A percentile compares a stretch with the other conserved stretches of the same genome.
Evolutionary conservation across 2,797 vertebrate genomes (phyloP).

Genomic region (Benthosema pterotum): DNA sequence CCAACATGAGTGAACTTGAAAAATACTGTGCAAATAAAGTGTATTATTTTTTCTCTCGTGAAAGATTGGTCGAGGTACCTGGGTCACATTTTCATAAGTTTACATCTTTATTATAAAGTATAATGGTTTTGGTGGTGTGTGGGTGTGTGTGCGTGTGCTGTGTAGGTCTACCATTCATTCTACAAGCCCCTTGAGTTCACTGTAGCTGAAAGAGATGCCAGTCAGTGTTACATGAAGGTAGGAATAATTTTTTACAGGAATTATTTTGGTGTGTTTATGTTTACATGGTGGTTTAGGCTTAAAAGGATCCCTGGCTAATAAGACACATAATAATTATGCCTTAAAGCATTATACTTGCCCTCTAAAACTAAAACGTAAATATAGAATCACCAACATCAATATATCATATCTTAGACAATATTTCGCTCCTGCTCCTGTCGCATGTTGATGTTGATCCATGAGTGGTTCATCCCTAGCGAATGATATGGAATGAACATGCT

Average conservation of each 20-base stretch:
- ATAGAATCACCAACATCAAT: too few species aligned
- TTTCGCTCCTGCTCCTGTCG: too few species aligned
- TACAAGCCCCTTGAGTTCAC: constrained; percentile 96
- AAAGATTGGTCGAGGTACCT: not conserved
- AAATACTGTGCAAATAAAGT: not conserved
- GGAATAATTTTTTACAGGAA: constrained; percentile 20
- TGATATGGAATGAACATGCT: too few species aligned
- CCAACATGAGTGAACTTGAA: not conserved
- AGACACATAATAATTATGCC: too few species aligned
- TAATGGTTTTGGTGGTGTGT: not conserved
- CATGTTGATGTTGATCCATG: too few species aligned
- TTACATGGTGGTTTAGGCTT: too few species aligned
- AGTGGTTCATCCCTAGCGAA: too few species aligned
- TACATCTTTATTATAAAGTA: not conserved
- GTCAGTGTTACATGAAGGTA: constrained; percentile 96
- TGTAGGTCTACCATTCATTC: constrained; percentile 92
- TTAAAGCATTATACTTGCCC: too few species aligned
- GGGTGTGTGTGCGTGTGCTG: constrained; percentile 22
- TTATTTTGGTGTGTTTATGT: too few species aligned
- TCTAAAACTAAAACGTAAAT: too few species aligned
- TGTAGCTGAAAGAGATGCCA: constrained; percentile 85
- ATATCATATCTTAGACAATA: too few species aligned
- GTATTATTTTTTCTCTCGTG: not conserved
- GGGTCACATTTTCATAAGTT: not conserved
- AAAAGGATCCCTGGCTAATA: too few species aligned